Conservation (phyloP, 1,140 invertebrate species). For the Micrasema minimum region DNA sequence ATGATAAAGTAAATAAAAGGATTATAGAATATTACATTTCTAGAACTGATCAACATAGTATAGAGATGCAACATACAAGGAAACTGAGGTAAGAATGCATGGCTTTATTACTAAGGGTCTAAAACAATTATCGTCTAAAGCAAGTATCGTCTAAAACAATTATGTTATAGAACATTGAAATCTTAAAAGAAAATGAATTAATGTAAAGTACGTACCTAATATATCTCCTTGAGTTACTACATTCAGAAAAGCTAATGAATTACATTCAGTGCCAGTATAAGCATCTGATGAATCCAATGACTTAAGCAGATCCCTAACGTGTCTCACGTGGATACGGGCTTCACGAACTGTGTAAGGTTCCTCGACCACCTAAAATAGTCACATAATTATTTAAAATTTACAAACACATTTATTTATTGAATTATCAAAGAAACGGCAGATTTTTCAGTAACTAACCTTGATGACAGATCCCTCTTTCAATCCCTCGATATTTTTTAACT, state of each 20-base stretch:
- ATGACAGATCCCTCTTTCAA: conserved; percentile 95
- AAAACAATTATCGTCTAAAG: too few species aligned
- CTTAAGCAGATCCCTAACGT: conserved; percentile 95
- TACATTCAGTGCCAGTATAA: conserved; percentile 95
- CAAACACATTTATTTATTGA: background rate
- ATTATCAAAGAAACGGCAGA: background rate
- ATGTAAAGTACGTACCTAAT: conserved; percentile 60
- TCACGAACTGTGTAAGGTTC: conserved; percentile 98
- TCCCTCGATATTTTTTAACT: conserved; percentile 95
- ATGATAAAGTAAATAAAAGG: too few species aligned
- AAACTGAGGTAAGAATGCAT: background rate
- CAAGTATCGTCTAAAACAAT: too few species aligned
- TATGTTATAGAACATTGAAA: background rate
- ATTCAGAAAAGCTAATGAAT: conserved; percentile 95
- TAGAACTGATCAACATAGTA: too few species aligned
- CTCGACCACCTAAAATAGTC: conserved; percentile 75
- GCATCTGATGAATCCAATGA: conserved; percentile 93
- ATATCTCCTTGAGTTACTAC: conserved; percentile 92
- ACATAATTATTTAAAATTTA: background rate
- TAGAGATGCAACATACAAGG: background rate
- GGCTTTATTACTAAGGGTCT: too few species aligned
- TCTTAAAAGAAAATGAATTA: conserved; percentile 11
- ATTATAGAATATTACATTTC: too few species aligned
- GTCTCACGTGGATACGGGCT: conserved; percentile 95
- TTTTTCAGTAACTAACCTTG: conserved; percentile 70